Evolutionary conservation across 1,140 invertebrate species (phyloP).

Genomic region (Bombus sylvicola): DNA sequence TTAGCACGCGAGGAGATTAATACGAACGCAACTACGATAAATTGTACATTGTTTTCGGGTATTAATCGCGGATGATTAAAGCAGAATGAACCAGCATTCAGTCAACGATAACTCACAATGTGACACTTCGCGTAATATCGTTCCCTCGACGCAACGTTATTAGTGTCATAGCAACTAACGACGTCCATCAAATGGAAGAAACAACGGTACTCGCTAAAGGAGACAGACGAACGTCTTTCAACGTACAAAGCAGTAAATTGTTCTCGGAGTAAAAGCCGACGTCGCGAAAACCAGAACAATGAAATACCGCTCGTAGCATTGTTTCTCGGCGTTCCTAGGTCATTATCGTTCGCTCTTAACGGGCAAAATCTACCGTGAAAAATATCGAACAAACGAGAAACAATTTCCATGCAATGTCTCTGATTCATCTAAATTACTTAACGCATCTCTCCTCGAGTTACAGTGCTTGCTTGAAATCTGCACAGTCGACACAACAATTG

Average conservation of each 20-base stretch:
- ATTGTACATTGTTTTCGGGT: background rate
- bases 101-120: background rate
- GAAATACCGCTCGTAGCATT: conserved; percentile 4
- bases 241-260: conserved; percentile 8
- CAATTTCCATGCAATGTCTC: background rate
- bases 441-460: background rate
- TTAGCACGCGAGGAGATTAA: background rate
- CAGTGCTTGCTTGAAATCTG: background rate
- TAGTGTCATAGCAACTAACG: conserved; percentile 17
- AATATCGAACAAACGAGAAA: background rate
- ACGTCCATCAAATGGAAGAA: conserved; percentile 21
- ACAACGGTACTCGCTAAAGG: background rate
- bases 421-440: conserved; percentile 55
- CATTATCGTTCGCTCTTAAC: conserved; percentile 27
- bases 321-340: conserved; percentile 22
- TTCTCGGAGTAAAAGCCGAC: conserved; percentile 24
- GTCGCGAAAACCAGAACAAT: conserved; percentile 37
- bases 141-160: background rate
- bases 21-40: background rate
- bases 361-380: conserved; percentile 25
- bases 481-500: background rate
- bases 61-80: background rate
- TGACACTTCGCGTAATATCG: background rate
- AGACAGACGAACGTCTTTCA: conserved; percentile 23
- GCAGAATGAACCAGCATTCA: background rate